phyloP scores from a whole-genome alignment of 2,797 vertebrate species.

The Emydoidea blandingii region DNA sequence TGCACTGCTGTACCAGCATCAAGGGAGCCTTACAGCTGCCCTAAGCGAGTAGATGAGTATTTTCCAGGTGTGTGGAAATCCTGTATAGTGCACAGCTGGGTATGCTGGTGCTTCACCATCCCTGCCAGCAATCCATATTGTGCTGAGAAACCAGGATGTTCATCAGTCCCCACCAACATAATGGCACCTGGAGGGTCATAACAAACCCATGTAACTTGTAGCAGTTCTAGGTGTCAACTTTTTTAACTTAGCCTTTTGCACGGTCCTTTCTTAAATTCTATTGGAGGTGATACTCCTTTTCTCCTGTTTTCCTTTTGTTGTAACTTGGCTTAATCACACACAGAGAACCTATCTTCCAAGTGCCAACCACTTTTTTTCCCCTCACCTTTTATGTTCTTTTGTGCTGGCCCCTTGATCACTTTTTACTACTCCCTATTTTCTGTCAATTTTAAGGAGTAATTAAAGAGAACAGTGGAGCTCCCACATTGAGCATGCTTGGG shows the following conservation, averaged over 20 bases:
- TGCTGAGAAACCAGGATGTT: neutral
- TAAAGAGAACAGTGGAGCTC: neutral
- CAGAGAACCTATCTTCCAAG: neutral
- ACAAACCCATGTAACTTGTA: no score
- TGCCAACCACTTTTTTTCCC: neutral
- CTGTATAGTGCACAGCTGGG: neutral
- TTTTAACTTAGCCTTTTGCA: no score
- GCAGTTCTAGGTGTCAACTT: no score
- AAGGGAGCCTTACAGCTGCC: neutral
- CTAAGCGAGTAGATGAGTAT: neutral
- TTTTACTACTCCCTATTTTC: neutral
- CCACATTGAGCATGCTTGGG: neutral
- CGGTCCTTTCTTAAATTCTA: neutral
- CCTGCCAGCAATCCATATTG: neutral
- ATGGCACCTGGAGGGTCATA: neutral
- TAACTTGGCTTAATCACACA: no score
- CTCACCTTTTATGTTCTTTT: neutral
- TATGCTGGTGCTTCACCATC: neutral
- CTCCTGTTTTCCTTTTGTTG: neutral
- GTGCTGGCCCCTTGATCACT: neutral
- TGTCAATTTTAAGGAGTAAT: neutral
- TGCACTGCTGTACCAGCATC: neutral
- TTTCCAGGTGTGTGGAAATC: neutral
- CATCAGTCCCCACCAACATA: neutral
- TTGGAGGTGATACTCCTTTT: neutral